These are phyloP conservation scores for Calliphora vomitoria DNA, from an alignment of 2,888 invertebrate genomes.

Conservation along the genomic window DNA sequence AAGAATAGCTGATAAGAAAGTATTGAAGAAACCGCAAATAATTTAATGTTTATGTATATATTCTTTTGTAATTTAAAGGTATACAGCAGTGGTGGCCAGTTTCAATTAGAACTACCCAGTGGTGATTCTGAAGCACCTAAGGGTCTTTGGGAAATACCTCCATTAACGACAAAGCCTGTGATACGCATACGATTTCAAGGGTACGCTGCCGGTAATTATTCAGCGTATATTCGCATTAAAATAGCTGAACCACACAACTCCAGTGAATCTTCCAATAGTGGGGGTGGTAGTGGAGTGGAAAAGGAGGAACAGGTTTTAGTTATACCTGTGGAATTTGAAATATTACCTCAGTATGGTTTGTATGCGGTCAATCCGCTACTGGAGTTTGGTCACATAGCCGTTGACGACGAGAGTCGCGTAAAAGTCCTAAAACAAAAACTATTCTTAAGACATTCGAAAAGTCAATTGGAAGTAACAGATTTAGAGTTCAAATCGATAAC, in stretches of 20 bases:
- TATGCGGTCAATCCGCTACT: slow-evolving; percentile 91
- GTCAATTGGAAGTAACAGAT: slow-evolving; percentile 55
- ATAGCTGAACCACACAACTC: slow-evolving; percentile 78
- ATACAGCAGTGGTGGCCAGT: slow-evolving; percentile 94
- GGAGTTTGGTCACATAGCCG: slow-evolving; percentile 93
- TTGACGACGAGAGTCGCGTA: slow-evolving; percentile 85
- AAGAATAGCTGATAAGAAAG: too few relatives aligned
- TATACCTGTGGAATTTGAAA: slow-evolving; percentile 94
- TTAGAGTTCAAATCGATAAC: slow-evolving; percentile 52
- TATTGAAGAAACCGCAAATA: too few relatives aligned
- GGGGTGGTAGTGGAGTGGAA: slow-evolving; percentile 63
- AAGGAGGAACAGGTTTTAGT: slow-evolving; percentile 86
- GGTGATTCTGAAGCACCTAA: slow-evolving; percentile 92
- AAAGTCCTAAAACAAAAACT: slow-evolving; percentile 52
- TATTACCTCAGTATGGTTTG: slow-evolving; percentile 88
- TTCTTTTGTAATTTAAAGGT: slow-evolving; percentile 85
- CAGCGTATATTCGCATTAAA: slow-evolving; percentile 90
- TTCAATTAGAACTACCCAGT: slow-evolving; percentile 93
- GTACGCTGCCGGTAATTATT: slow-evolving; percentile 91
- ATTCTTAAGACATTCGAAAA: slow-evolving; percentile 65
- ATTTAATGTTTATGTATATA: neutral
- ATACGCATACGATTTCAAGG: slow-evolving; percentile 94
- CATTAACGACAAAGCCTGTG: slow-evolving; percentile 94
- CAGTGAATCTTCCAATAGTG: slow-evolving; percentile 62
- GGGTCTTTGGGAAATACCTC: slow-evolving; percentile 95